Evolutionary conservation across 2,888 invertebrate genomes (phyloP), one percentile per base, ranked within the genome.

Genomic region (Aphidoletes aphidimyza): DNA sequence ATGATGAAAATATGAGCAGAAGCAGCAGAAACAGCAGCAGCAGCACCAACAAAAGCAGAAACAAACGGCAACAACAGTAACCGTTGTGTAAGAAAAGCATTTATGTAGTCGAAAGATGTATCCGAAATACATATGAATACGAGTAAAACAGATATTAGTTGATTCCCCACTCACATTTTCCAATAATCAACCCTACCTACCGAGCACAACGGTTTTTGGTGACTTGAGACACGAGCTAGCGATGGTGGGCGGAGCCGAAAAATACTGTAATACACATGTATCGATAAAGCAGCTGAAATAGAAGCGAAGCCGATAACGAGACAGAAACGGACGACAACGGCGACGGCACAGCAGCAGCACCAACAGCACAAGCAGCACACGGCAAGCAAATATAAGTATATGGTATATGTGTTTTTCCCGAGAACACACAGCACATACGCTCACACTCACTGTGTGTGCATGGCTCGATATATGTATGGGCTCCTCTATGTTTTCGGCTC

Each of bases 161-260:
- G 69, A 49, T 49, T 47, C 84, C 84, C 84, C 84, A 84, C 84
- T 84, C 49, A 47, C 69, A 30, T 69, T 84, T 84, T 49, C 84
- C 84, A 49, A 84, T 84, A 84, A 84, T 84, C 84, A 84, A 47
- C 84, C 84, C 84, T 49, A 84, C 84, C 84, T 84, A 69, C 69
- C 19, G 47, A 47, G 39, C 5, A 11, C 47, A 19, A 47, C 11
- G 17, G 30, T 69, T 69, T 30, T 69, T 69, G 69, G 69, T 69
- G 69, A 69, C 69, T 69, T 0, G 34, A 34, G 22, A 54, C 22
- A 54, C 54, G 22, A 54, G 54, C 26, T 3, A 54, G 54, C 69
- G 34, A 69, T 69, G 2, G 69, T 69, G 69, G 69, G 69, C 69
- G 69, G 69, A 69, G 69, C 69, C 34, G 69, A 69, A 69, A 54